These are phyloP conservation scores for Atrina japonica DNA, from an alignment of 2,888 invertebrate species.

Conservation along the genomic window DNA sequence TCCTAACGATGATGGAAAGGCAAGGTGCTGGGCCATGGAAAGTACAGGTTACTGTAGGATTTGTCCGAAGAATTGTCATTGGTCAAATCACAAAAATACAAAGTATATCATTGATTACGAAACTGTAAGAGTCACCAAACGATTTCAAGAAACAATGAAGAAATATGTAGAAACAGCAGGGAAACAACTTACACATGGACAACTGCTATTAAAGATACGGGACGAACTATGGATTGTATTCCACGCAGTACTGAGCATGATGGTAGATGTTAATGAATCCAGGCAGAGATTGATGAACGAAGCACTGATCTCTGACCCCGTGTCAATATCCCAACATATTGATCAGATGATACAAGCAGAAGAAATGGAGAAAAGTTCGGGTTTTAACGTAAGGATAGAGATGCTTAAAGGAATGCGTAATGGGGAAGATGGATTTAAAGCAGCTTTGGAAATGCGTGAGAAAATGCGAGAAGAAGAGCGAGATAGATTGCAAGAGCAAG, in stretches of 20 bases:
- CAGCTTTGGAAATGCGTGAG: too few relatives aligned
- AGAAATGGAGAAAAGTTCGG: conserved; percentile 35
- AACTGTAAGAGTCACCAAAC: conserved; percentile 29
- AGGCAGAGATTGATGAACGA: conserved; percentile 38
- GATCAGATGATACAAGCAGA: conserved; percentile 48
- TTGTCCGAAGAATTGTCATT: conserved; percentile 38
- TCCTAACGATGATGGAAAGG: conserved; percentile 41
- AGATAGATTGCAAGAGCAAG: too few relatives aligned
- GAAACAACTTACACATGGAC: conserved; percentile 28
- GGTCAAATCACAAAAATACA: conserved; percentile 42
- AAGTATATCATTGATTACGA: conserved; percentile 37
- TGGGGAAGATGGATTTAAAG: conserved; percentile 5
- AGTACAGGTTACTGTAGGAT: conserved; percentile 38
- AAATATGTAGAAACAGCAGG: conserved; percentile 31
- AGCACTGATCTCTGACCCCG: conserved; percentile 43
- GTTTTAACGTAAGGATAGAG: conserved; percentile 9
- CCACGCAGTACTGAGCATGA: too few relatives aligned
- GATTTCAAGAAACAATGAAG: conserved; percentile 36
- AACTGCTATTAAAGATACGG: too few relatives aligned
- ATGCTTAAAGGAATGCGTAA: not conserved
- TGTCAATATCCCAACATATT: conserved; percentile 46
- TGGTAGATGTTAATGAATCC: conserved; percentile 37
- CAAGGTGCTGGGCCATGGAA: conserved; percentile 45
- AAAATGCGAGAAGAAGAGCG: too few relatives aligned
- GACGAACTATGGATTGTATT: too few relatives aligned